Evolutionary conservation across 2,113 vertebrate species (phyloP).

Genomic region (Eublepharis macularius): DNA sequence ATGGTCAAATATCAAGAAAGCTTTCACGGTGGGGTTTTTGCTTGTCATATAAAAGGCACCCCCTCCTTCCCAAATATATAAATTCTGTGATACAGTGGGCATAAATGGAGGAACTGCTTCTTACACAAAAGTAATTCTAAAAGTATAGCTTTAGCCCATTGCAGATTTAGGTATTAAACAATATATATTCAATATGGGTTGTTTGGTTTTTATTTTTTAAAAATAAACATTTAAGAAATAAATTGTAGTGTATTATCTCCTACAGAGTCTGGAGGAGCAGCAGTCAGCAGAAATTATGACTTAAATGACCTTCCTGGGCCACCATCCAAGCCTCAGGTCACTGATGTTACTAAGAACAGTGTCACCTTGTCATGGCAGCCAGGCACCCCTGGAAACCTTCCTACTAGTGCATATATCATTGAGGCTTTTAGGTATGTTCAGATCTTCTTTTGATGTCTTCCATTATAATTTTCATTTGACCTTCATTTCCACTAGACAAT

Average conservation of each 20-base stretch:
- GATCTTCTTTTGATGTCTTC: constrained; percentile 27
- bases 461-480: constrained; percentile 1
- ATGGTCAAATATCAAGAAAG: neutral
- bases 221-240: constrained; percentile 17
- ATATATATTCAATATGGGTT: constrained; percentile 8
- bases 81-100: neutral
- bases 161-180: neutral
- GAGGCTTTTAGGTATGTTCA: constrained; percentile 95
- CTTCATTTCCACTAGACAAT: neutral
- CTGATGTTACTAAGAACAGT: constrained; percentile 96
- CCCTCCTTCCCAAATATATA: neutral
- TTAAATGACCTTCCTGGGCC: constrained; percentile 91
- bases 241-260: constrained; percentile 41
- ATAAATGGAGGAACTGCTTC: neutral
- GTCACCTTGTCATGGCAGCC: constrained; percentile 96
- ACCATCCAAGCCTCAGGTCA: constrained; percentile 97
- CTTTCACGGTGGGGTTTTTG: neutral
- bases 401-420: constrained; percentile 91
- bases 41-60: neutral
- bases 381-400: constrained; percentile 83
- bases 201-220: constrained; percentile 30
- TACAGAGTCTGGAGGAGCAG: constrained; percentile 84
- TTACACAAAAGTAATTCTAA: neutral
- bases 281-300: constrained; percentile 86
- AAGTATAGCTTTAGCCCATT: constrained; percentile 13